These are phyloP conservation scores for Sialia sialis DNA, from an alignment of 2,113 vertebrate genomes.

Conservation along the genomic window DNA sequence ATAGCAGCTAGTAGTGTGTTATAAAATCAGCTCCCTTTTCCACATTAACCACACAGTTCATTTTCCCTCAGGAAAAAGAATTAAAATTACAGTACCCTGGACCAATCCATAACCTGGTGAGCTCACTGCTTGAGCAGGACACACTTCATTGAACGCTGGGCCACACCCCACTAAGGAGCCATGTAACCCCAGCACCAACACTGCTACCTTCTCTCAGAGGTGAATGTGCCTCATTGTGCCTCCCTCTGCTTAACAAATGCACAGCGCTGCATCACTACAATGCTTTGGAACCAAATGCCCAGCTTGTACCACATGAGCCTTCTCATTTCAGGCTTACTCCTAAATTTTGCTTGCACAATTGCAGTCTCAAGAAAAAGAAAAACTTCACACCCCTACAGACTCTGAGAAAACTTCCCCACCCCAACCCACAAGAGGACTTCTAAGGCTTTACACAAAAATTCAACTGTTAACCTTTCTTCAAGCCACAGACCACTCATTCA, in stretches of 20 bases:
- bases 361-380: slow-evolving; percentile 33
- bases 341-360: slow-evolving; percentile 29
- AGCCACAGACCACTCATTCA: slow-evolving; percentile 54
- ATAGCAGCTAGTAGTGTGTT: slow-evolving; percentile 45
- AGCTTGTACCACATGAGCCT: slow-evolving; percentile 20
- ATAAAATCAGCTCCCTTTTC: slow-evolving; percentile 9
- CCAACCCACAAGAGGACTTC: slow-evolving; percentile 58
- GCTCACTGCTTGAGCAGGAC: not conserved
- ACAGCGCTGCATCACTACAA: not conserved
- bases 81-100: slow-evolving; percentile 49
- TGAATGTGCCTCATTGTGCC: not conserved
- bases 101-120: not conserved
- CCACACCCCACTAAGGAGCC: not conserved
- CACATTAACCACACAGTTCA: not conserved
- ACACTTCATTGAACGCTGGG: not conserved
- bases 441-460: slow-evolving; percentile 66
- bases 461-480: slow-evolving; percentile 55
- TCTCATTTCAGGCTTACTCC: not conserved
- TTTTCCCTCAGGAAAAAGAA: slow-evolving; percentile 26
- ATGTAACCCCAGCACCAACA: not conserved
- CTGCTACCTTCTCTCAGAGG: not conserved
- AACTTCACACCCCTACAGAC: slow-evolving; percentile 33
- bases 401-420: slow-evolving; percentile 46
- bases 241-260: not conserved
- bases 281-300: slow-evolving; percentile 17